Evolutionary conservation across 2,888 invertebrate genomes (phyloP).

Genomic region (Atrina japonica): DNA sequence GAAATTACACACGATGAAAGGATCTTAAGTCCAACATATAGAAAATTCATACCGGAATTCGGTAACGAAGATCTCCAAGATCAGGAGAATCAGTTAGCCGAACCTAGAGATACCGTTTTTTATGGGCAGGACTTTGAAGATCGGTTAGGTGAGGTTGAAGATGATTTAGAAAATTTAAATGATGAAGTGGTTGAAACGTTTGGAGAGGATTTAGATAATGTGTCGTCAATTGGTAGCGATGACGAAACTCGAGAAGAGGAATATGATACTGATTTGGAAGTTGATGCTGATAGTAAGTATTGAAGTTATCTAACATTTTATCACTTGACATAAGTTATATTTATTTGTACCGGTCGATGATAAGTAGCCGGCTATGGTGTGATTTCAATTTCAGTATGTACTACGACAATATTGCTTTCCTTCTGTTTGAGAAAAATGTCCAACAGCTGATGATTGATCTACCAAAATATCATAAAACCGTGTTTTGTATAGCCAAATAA

Average conservation of each 20-base stretch:
- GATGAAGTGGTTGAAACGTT: constrained; percentile 42
- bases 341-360: no score
- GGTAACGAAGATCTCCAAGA: constrained; percentile 12
- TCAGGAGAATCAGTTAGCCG: not conserved
- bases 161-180: constrained; percentile 42
- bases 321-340: no score
- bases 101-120: constrained; percentile 21
- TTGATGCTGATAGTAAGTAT: constrained; percentile 65
- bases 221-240: constrained; percentile 45
- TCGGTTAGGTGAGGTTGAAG: constrained; percentile 14
- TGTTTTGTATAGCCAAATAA: no score
- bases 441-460: no score
- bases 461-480: no score
- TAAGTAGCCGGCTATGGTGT: no score
- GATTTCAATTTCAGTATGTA: no score
- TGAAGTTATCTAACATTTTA: no score
- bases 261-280: constrained; percentile 71
- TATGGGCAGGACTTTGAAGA: constrained; percentile 46
- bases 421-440: no score
- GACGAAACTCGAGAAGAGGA: constrained; percentile 47
- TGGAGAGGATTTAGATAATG: constrained; percentile 41
- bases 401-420: no score
- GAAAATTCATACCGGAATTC: constrained; percentile 19
- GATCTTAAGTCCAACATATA: constrained; percentile 26
- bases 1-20: constrained; percentile 37